Evolutionary conservation across 2,797 vertebrate species (phyloP).

Genomic region (Enteromius paludinosus): DNA sequence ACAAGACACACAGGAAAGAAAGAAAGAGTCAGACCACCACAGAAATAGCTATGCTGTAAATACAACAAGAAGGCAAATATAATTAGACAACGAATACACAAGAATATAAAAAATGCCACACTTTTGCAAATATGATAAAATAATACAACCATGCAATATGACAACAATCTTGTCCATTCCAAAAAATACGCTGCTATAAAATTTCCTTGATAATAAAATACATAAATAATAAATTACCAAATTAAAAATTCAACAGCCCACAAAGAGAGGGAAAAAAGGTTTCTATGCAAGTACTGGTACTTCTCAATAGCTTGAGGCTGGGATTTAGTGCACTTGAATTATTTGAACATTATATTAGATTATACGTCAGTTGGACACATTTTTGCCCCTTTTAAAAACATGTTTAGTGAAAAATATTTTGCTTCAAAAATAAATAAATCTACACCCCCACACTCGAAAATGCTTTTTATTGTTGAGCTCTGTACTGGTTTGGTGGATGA

Average conservation of each 20-base stretch:
- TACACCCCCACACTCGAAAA: neutral
- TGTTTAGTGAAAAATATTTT: neutral
- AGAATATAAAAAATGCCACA: neutral
- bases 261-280: too few relatives aligned
- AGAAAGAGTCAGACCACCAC: neutral
- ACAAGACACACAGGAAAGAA: neutral
- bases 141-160: neutral
- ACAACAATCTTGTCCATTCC: neutral
- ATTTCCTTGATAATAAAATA: neutral
- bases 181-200: neutral
- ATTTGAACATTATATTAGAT: neutral
- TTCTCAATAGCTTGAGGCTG: too few relatives aligned
- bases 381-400: neutral
- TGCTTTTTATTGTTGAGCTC: neutral
- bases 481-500: neutral
- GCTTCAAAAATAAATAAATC: neutral
- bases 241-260: too few relatives aligned
- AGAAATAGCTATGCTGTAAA: neutral
- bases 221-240: neutral
- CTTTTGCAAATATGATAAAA: neutral
- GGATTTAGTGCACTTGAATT: neutral
- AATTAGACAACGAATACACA: slow-evolving; percentile 2
- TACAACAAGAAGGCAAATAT: neutral
- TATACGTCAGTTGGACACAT: neutral
- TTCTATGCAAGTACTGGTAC: too few relatives aligned